These are phyloP conservation scores for Drosophila littoralis DNA, from an alignment of 1,140 invertebrate species.

Conservation along the genomic window DNA sequence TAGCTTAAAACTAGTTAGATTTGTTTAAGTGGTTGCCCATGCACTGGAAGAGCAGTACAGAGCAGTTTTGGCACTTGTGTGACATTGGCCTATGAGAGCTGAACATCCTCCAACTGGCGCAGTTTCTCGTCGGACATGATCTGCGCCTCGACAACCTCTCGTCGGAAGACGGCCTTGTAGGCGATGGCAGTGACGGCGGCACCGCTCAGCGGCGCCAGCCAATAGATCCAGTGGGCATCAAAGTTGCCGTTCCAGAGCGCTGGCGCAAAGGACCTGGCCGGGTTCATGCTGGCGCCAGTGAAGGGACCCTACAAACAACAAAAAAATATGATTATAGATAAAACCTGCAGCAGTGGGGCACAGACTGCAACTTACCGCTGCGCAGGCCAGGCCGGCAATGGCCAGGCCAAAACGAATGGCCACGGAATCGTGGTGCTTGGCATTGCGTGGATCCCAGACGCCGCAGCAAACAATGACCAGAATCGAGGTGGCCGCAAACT, in stretches of 20 bases:
- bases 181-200: slow-evolving; percentile 86
- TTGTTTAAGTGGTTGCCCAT: slow-evolving; percentile 47
- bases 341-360: background rate
- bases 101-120: slow-evolving; percentile 73
- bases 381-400: slow-evolving; percentile 87
- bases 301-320: slow-evolving; percentile 87
- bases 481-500: slow-evolving; percentile 87
- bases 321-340: background rate
- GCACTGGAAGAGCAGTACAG: background rate
- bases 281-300: slow-evolving; percentile 93
- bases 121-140: slow-evolving; percentile 58
- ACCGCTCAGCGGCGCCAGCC: slow-evolving; percentile 89
- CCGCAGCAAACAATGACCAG: slow-evolving; percentile 88
- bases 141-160: slow-evolving; percentile 73
- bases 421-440: slow-evolving; percentile 85
- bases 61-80: slow-evolving; percentile 45
- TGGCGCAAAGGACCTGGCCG: slow-evolving; percentile 91
- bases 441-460: slow-evolving; percentile 88
- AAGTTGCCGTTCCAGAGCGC: slow-evolving; percentile 90
- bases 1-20: slow-evolving; percentile 58
- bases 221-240: slow-evolving; percentile 91
- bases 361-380: slow-evolving; percentile 81
- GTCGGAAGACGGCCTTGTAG: slow-evolving; percentile 87
- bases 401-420: slow-evolving; percentile 88
- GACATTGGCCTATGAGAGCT: slow-evolving; percentile 59